Evolutionary conservation across 2,797 vertebrate species (phyloP).

Genomic region (Tokudaia muenninki): DNA sequence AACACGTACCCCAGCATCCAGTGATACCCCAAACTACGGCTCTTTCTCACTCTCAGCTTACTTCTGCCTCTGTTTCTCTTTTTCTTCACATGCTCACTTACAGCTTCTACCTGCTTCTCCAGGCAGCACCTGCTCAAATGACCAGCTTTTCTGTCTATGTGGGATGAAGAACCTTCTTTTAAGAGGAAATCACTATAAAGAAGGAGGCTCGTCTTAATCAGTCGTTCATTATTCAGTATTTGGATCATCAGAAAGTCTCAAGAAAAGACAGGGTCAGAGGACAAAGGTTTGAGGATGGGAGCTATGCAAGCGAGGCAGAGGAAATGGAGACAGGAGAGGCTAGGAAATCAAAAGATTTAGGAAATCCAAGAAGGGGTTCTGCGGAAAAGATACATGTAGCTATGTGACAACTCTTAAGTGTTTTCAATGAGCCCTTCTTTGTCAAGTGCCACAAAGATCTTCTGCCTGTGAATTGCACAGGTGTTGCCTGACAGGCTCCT

Average conservation of each 20-base stretch:
- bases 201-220: background rate
- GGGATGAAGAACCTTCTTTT: background rate
- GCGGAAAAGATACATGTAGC: constrained; percentile 88
- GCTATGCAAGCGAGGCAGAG: background rate
- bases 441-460: constrained; percentile 89
- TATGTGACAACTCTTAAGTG: constrained; percentile 92
- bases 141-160: background rate
- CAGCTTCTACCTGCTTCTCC: background rate
- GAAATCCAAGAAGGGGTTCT: background rate
- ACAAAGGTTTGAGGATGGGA: background rate
- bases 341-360: background rate
- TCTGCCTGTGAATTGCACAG: constrained; percentile 89
- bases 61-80: background rate
- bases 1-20: background rate
- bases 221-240: background rate
- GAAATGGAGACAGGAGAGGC: background rate
- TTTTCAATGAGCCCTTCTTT: constrained; percentile 91
- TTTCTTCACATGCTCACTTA: background rate
- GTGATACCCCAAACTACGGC: background rate
- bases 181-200: background rate
- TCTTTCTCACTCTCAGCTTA: background rate
- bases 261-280: background rate
- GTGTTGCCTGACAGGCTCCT: constrained; percentile 86
- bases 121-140: background rate
- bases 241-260: background rate